Percentiles rank a stretch among this genome's conserved stretches.
Conservation (phyloP, 2,113 vertebrate species). For the Hoplias malabaricus region DNA sequence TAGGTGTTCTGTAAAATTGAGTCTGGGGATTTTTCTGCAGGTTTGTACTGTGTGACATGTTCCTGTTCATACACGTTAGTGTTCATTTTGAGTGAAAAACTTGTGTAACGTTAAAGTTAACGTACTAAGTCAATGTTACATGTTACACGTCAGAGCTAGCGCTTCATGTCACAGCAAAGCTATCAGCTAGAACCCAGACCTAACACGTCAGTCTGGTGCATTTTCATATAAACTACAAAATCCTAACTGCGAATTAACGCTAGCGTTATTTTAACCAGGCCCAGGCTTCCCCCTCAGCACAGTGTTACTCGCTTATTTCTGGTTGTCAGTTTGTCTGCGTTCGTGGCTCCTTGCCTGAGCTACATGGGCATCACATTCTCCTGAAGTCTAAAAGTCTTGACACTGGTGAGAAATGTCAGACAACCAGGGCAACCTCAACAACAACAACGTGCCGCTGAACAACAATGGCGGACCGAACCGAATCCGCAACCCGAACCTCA, state of each 20-base stretch:
- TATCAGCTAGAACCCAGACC: too few species aligned
- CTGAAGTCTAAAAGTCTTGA: slow-evolving; percentile 16
- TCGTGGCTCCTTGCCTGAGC: slow-evolving; percentile 30
- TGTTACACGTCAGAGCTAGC: too few species aligned
- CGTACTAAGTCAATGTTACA: too few species aligned
- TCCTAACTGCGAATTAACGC: too few species aligned
- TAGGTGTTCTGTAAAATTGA: not conserved
- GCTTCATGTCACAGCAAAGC: too few species aligned
- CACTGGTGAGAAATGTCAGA: slow-evolving; percentile 80
- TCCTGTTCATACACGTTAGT: not conserved
- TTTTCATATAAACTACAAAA: too few species aligned
- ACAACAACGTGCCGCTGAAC: slow-evolving; percentile 75
- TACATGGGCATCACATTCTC: not conserved
- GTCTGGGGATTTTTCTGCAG: too few species aligned
- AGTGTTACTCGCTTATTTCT: not conserved
- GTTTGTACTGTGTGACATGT: not conserved
- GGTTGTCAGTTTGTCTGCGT: slow-evolving; percentile 15
- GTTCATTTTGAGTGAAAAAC: not conserved
- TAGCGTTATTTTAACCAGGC: too few species aligned
- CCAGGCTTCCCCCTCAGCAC: too few species aligned
- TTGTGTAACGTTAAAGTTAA: not conserved
- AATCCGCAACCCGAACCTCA: slow-evolving; percentile 85
- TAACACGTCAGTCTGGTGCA: too few species aligned
- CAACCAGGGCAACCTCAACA: slow-evolving; percentile 78
- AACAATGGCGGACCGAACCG: slow-evolving; percentile 79